Conservation (phyloP, 2,113 vertebrate genomes). For the Neofelis nebulosa region DNA sequence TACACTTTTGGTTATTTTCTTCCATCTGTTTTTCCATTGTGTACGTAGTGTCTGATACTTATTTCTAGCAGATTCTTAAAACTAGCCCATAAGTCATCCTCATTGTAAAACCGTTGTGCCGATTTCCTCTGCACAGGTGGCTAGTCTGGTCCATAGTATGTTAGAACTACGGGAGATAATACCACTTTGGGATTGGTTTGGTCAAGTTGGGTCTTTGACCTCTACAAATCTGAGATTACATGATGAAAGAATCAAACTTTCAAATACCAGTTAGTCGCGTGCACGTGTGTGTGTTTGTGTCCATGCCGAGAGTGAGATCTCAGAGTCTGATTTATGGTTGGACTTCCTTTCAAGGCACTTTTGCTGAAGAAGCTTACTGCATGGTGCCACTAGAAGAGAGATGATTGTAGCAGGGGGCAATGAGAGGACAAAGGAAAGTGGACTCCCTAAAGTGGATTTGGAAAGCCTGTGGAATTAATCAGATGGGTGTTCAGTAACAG, state of each 20-base stretch:
- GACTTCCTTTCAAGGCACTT: background rate
- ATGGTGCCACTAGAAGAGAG: background rate
- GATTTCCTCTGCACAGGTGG: background rate
- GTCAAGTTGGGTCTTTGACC: background rate
- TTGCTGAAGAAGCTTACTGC: background rate
- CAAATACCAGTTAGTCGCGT: background rate
- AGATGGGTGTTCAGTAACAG: background rate
- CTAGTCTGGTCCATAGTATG: background rate
- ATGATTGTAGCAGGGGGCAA: accelerated
- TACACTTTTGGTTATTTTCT: background rate
- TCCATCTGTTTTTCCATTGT: background rate
- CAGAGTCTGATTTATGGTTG: background rate
- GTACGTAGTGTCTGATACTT: background rate
- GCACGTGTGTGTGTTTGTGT: background rate
- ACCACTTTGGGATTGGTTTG: background rate
- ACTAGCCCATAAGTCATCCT: background rate
- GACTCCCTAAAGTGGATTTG: background rate
- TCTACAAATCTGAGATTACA: background rate
- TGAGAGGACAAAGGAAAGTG: background rate
- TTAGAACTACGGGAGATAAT: background rate
- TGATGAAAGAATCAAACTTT: background rate
- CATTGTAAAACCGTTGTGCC: background rate
- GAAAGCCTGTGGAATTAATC: background rate
- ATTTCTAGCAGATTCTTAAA: background rate
- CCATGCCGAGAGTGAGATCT: accelerated